Evolutionary conservation across 1,140 invertebrate species (phyloP).

Genomic region (Lasioglossum baleicum): DNA sequence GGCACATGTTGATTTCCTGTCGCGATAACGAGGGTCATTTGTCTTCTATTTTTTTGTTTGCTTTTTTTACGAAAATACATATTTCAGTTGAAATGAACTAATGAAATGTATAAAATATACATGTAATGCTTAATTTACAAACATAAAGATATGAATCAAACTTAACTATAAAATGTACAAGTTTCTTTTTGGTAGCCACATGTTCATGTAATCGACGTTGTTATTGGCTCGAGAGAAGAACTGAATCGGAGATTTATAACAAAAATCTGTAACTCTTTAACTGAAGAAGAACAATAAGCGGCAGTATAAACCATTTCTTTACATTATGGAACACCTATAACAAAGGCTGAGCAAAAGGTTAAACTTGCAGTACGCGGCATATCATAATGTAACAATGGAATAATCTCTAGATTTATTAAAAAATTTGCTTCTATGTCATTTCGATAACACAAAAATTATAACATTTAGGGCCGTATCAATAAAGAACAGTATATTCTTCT

Average conservation of each 20-base stretch:
- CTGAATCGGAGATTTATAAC: slow-evolving; percentile 7
- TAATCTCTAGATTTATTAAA: slow-evolving; percentile 56
- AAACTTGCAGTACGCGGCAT: slow-evolving; percentile 31
- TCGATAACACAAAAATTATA: slow-evolving; percentile 48
- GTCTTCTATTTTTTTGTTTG: neutral
- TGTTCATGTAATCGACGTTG: slow-evolving; percentile 24
- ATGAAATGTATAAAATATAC: slow-evolving; percentile 49
- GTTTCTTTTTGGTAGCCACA: slow-evolving; percentile 54
- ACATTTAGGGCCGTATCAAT: slow-evolving; percentile 48
- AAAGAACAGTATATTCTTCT: slow-evolving; percentile 34
- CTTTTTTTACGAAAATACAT: slow-evolving; percentile 21
- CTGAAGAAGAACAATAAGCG: slow-evolving; percentile 22
- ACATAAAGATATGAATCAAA: slow-evolving; percentile 64
- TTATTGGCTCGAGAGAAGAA: slow-evolving; percentile 28
- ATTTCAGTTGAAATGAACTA: slow-evolving; percentile 24
- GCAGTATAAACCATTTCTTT: slow-evolving; percentile 18
- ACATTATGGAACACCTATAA: slow-evolving; percentile 37
- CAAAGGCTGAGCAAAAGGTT: slow-evolving; percentile 48
- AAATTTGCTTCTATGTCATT: slow-evolving; percentile 34
- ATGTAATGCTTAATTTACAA: slow-evolving; percentile 54
- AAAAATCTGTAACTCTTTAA: slow-evolving; percentile 8
- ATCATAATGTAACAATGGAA: slow-evolving; percentile 51
- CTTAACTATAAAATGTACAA: slow-evolving; percentile 65
- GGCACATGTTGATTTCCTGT: slow-evolving; percentile 58
- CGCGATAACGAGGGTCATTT: slow-evolving; percentile 36